Evolutionary conservation across 1,140 invertebrate species (phyloP).

Genomic region (Ceratoteleas bidentatus): DNA sequence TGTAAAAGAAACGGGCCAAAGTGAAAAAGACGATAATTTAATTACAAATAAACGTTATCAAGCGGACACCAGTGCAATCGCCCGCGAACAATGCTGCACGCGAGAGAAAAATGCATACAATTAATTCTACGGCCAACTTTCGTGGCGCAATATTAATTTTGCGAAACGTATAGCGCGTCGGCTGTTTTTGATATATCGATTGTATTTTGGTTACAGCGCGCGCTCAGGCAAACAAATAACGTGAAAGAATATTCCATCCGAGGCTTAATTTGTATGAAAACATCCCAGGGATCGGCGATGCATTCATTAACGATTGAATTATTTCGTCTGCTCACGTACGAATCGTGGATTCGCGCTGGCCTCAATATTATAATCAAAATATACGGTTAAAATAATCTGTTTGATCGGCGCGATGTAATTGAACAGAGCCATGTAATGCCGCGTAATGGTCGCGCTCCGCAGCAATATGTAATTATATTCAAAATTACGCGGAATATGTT

Average conservation of each 20-base stretch:
- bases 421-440: constrained; percentile 6
- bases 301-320: constrained; percentile 40
- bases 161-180: constrained; percentile 10
- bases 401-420: constrained; percentile 30
- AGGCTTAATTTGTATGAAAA: constrained; percentile 37
- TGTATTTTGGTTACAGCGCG: constrained; percentile 25
- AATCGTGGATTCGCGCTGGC: constrained; percentile 19
- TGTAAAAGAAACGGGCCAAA: neutral
- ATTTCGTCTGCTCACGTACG: constrained; percentile 32
- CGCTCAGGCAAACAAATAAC: constrained; percentile 25
- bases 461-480: constrained; percentile 9
- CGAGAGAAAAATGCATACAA: neutral
- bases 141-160: neutral
- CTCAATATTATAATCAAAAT: constrained; percentile 39
- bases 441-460: constrained; percentile 13
- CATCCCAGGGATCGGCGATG: constrained; percentile 18
- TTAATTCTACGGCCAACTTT: constrained; percentile 1
- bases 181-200: constrained; percentile 33
- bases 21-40: neutral
- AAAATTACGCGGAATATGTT: constrained; percentile 7
- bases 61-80: neutral
- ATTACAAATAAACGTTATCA: neutral
- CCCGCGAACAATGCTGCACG: constrained; percentile 5
- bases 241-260: constrained; percentile 37
- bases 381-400: constrained; percentile 33